Percentiles rank a stretch among this genome's conserved stretches.
Evolutionary conservation across 2,888 invertebrate genomes (phyloP).

Genomic region (Neoaliturus tenellus): DNA sequence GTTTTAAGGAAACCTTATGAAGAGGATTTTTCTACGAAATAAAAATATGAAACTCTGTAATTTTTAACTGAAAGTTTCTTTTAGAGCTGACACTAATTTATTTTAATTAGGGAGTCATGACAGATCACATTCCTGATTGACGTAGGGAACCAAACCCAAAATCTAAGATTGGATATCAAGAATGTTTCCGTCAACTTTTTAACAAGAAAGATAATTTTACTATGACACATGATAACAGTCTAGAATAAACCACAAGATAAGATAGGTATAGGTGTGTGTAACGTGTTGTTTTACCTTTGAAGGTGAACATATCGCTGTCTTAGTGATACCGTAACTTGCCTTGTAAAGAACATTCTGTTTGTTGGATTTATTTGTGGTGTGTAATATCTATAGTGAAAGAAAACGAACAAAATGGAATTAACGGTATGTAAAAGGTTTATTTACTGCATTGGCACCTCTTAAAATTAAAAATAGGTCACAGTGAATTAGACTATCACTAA

Average conservation of each 20-base stretch:
- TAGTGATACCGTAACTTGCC: neutral
- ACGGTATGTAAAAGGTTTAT: neutral
- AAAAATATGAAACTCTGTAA: no score
- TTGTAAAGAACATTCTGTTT: neutral
- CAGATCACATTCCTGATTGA: no score
- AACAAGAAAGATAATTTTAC: neutral
- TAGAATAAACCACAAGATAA: conserved; percentile 1
- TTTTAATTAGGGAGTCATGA: no score
- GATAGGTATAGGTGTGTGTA: neutral
- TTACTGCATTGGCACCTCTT: no score
- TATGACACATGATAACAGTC: conserved; percentile 16
- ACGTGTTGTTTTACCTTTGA: neutral
- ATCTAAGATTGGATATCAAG: no score
- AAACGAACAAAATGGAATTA: neutral
- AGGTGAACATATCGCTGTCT: neutral
- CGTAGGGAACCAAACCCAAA: neutral
- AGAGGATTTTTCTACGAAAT: no score
- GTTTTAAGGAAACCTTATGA: no score
- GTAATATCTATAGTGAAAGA: neutral
- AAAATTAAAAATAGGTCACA: no score
- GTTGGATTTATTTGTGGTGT: neutral
- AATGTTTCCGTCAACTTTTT: neutral
- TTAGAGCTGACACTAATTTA: no score
- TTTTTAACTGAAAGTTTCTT: no score
- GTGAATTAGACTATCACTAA: no score